Evolutionary conservation across 2,797 vertebrate genomes (phyloP).

Genomic region (Pipistrellus kuhlii): DNA sequence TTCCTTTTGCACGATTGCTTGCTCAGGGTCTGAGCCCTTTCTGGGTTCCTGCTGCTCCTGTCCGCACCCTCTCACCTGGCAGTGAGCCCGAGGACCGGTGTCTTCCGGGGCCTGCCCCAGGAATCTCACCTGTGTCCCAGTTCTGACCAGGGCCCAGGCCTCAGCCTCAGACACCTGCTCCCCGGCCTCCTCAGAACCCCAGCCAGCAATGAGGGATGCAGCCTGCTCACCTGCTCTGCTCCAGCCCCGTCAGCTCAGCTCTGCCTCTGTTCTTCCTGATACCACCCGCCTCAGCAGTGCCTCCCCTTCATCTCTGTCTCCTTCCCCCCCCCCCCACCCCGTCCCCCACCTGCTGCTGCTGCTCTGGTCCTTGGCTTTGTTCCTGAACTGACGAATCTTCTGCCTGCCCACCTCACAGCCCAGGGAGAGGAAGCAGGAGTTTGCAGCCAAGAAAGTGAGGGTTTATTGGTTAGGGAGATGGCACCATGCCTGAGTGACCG

Average conservation of each 20-base stretch:
- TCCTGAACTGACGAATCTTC: not conserved
- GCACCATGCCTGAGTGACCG: not conserved
- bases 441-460: not conserved
- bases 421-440: not conserved
- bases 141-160: not conserved
- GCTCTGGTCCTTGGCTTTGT: not conserved
- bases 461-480: not conserved
- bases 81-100: not conserved
- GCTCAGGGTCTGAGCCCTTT: not conserved
- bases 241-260: fast-evolving
- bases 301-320: too few species aligned
- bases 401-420: not conserved
- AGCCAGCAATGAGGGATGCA: too few species aligned
- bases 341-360: too few species aligned
- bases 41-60: too few species aligned
- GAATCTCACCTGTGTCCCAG: too few species aligned
- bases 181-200: not conserved
- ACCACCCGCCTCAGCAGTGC: not conserved
- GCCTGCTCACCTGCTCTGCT: too few species aligned
- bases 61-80: not conserved
- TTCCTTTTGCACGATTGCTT: too few species aligned
- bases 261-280: too few species aligned
- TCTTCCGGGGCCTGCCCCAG: not conserved
- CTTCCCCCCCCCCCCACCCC: not conserved
- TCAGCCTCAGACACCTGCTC: not conserved